Evolutionary conservation across 2,888 invertebrate species (phyloP).

Genomic region (Helicoverpa assulta): DNA sequence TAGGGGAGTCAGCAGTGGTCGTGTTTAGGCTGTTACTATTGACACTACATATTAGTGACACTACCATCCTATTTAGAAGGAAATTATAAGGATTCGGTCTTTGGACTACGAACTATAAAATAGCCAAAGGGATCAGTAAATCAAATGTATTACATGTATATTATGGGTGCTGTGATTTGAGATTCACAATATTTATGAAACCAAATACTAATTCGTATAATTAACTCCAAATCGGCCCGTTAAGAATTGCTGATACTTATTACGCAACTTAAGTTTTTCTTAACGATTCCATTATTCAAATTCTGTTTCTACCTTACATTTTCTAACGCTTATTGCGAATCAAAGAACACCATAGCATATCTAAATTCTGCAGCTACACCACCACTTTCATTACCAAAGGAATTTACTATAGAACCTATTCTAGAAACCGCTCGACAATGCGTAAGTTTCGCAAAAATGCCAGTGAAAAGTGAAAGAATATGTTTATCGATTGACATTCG

Average conservation of each 20-base stretch:
- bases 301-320: background rate
- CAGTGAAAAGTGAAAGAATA: slow-evolving; percentile 77
- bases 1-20: too few relatives aligned
- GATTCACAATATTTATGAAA: too few relatives aligned
- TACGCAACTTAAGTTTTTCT: too few relatives aligned
- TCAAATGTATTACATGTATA: too few relatives aligned
- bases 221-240: too few relatives aligned
- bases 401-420: slow-evolving; percentile 56
- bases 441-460: slow-evolving; percentile 72
- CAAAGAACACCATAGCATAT: slow-evolving; percentile 26
- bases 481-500: slow-evolving; percentile 64
- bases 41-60: slow-evolving; percentile 33
- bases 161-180: too few relatives aligned
- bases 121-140: too few relatives aligned
- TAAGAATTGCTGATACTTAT: too few relatives aligned
- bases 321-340: background rate
- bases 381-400: slow-evolving; percentile 49
- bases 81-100: too few relatives aligned
- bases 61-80: background rate
- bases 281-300: too few relatives aligned
- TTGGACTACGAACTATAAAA: too few relatives aligned
- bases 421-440: slow-evolving; percentile 64
- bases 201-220: too few relatives aligned
- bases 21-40: background rate
- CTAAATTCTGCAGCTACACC: slow-evolving; percentile 43